Conservation (phyloP, 2,113 vertebrate genomes). For the Phalacrocorax pelagicus region DNA sequence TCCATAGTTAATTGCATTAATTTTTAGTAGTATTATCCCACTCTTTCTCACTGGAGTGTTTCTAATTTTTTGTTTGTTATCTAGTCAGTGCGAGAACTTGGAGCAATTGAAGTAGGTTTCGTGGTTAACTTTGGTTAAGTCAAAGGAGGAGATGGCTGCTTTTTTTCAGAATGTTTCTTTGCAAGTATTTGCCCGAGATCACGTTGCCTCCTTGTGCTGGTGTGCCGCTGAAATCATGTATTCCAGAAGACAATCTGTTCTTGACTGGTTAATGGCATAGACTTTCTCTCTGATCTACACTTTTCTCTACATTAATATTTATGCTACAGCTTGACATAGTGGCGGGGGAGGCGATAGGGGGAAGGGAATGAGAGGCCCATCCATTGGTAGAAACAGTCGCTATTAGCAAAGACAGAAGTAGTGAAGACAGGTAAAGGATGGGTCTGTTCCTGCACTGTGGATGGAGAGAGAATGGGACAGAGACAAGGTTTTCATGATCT, state of each 20-base stretch:
- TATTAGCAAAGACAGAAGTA: not conserved
- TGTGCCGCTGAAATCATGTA: not conserved
- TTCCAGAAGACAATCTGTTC: not conserved
- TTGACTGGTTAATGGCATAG: not conserved
- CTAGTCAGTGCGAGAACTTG: not conserved
- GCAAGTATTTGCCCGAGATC: not conserved
- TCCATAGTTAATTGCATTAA: constrained; percentile 46
- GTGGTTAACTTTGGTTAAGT: not conserved
- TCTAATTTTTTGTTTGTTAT: not conserved
- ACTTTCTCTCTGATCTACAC: not conserved
- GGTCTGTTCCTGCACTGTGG: not conserved
- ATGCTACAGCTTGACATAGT: not conserved
- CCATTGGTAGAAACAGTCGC: not conserved
- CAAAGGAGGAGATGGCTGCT: not conserved
- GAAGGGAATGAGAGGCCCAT: too few species aligned
- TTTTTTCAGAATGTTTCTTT: not conserved
- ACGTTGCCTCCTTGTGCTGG: not conserved
- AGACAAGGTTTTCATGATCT: not conserved
- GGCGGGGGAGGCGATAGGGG: accelerated
- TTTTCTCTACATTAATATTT: not conserved
- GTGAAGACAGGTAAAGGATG: not conserved
- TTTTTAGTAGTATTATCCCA: constrained; percentile 30
- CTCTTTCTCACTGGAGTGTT: not conserved
- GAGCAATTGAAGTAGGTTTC: not conserved
- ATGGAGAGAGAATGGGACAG: not conserved